Conservation (phyloP, 1,140 invertebrate genomes). For the Littorina saxatilis region DNA sequence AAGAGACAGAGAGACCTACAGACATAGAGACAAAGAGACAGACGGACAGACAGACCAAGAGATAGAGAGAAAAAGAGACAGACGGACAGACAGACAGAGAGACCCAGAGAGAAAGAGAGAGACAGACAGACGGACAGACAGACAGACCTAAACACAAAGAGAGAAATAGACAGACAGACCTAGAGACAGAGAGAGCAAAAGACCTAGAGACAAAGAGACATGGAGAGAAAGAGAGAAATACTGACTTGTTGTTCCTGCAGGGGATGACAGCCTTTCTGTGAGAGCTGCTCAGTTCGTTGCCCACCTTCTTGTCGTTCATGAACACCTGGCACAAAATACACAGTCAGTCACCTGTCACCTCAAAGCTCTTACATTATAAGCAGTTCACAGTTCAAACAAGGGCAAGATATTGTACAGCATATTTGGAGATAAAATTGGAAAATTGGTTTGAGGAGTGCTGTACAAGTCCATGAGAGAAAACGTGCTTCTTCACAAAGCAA, state of each 20-base stretch:
- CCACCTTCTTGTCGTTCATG: slow-evolving; percentile 74
- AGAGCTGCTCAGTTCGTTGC: slow-evolving; percentile 68
- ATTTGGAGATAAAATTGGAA: background rate
- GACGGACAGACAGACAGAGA: background rate
- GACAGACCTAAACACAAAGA: background rate
- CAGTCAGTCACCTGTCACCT: too few relatives aligned
- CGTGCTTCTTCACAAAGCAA: too few relatives aligned
- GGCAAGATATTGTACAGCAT: too few relatives aligned
- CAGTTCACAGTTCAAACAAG: too few relatives aligned
- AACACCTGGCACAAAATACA: slow-evolving; percentile 58
- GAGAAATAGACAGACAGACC: background rate
- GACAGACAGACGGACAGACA: background rate
- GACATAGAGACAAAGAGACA: too few relatives aligned
- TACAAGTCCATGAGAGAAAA: too few relatives aligned
- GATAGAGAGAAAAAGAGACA: background rate
- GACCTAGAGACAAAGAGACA: background rate
- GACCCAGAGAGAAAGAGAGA: background rate
- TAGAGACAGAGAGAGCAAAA: background rate
- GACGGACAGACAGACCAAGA: too few relatives aligned
- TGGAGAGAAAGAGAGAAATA: background rate
- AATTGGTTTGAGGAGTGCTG: too few relatives aligned
- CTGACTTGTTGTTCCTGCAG: slow-evolving; percentile 71
- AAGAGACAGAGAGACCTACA: too few relatives aligned
- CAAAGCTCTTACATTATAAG: too few relatives aligned
- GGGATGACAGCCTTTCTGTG: slow-evolving; percentile 74